Conservation (phyloP, 2,888 invertebrate genomes). For the Terebella lapidaria region DNA sequence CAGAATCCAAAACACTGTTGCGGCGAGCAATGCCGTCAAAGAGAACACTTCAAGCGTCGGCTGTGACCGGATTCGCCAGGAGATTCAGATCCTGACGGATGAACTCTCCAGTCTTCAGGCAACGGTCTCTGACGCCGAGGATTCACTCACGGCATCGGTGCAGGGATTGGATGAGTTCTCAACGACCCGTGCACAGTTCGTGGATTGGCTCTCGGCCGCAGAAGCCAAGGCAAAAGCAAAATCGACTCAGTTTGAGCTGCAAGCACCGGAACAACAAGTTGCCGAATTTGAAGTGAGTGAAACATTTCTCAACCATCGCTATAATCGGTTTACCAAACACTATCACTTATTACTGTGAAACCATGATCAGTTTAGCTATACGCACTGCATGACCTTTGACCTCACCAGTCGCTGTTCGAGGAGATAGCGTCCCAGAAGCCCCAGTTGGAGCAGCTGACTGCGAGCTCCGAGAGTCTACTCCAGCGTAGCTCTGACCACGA, state of each 20-base stretch:
- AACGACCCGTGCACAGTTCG: constrained; percentile 11
- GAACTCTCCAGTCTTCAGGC: constrained; percentile 9
- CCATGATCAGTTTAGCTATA: too few species aligned
- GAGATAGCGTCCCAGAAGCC: constrained; percentile 41
- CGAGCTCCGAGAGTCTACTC: constrained; percentile 80
- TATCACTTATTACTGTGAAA: too few species aligned
- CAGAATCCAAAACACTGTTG: not conserved
- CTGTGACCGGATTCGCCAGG: constrained; percentile 12
- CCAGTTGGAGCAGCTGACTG: constrained; percentile 82
- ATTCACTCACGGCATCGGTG: constrained; percentile 9
- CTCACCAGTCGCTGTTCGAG: constrained; percentile 34
- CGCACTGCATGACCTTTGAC: too few species aligned
- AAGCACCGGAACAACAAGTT: constrained; percentile 9
- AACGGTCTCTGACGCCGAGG: not conserved
- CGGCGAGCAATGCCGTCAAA: constrained; percentile 1
- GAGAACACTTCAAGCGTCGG: constrained; percentile 11
- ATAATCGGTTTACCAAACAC: too few species aligned
- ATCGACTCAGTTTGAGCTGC: not conserved
- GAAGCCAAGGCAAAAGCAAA: constrained; percentile 16
- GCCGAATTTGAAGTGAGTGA: constrained; percentile 14
- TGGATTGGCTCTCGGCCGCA: constrained; percentile 11
- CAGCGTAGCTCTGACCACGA: constrained; percentile 90
- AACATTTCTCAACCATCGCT: too few species aligned
- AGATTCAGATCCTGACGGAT: constrained; percentile 16
- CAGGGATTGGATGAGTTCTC: constrained; percentile 13